Evolutionary conservation across 92 coral and sea anemone species (phyloP).

Genomic region (Scolanthus callimorphus): DNA sequence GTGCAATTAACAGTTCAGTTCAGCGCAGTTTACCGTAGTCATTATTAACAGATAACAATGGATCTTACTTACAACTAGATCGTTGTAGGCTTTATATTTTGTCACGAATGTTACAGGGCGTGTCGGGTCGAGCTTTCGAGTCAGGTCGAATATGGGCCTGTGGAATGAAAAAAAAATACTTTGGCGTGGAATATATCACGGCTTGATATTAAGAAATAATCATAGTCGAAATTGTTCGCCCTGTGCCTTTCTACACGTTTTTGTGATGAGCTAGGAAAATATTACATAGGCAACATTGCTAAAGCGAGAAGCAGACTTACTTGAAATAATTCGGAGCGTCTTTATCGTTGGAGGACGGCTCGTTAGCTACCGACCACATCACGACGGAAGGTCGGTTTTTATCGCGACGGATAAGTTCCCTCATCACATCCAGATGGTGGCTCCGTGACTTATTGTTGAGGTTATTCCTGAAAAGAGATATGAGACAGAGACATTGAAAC

Average conservation of each 20-base stretch:
- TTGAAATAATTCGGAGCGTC: slow-evolving; percentile 72
- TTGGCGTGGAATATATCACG: too few species aligned
- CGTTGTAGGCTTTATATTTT: slow-evolving; percentile 52
- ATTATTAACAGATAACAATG: too few species aligned
- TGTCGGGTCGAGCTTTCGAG: slow-evolving; percentile 71
- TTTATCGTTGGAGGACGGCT: slow-evolving; percentile 56
- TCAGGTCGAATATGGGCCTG: slow-evolving; percentile 56
- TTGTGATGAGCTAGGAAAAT: too few species aligned
- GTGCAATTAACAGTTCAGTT: too few species aligned
- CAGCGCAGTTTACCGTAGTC: too few species aligned
- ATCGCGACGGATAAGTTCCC: slow-evolving; percentile 86
- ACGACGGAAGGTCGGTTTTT: slow-evolving; percentile 97
- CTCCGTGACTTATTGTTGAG: slow-evolving; percentile 6
- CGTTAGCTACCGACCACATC: slow-evolving; percentile 99
- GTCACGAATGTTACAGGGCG: slow-evolving; percentile 93
- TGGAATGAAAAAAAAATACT: slow-evolving; percentile 11
- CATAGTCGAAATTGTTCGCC: too few species aligned
- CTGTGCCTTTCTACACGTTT: too few species aligned
- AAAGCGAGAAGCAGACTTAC: too few species aligned
- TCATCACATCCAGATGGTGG: slow-evolving; percentile 85
- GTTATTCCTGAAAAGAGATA: too few species aligned
- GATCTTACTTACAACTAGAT: slow-evolving; percentile 77
- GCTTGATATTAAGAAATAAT: too few species aligned
- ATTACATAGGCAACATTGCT: too few species aligned
- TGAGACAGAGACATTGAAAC: too few species aligned